phyloP scores from a whole-genome alignment of 2,113 vertebrate species.

The Sciurus niger region DNA sequence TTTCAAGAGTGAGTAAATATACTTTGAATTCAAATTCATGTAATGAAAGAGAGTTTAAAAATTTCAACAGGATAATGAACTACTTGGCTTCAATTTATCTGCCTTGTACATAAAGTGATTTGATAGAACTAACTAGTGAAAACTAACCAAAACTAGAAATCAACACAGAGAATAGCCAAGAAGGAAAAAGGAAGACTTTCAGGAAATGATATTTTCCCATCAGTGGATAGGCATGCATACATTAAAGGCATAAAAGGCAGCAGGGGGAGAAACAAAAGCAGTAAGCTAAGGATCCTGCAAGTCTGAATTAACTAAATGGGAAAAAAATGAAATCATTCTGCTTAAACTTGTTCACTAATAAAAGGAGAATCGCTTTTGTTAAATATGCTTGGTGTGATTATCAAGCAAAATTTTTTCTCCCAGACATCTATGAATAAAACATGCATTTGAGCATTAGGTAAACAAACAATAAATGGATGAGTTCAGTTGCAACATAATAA shows the following conservation, averaged over 20 bases:
- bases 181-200: slow-evolving; percentile 86
- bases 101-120: slow-evolving; percentile 79
- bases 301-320: slow-evolving; percentile 83
- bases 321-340: slow-evolving; percentile 82
- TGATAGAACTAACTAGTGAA: slow-evolving; percentile 83
- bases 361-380: slow-evolving; percentile 85
- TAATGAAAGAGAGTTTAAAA: slow-evolving; percentile 81
- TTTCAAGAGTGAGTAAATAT: slow-evolving; percentile 41
- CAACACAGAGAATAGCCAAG: slow-evolving; percentile 71
- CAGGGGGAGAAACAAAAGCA: slow-evolving; percentile 81
- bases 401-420: slow-evolving; percentile 83
- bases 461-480: slow-evolving; percentile 85
- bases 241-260: slow-evolving; percentile 88
- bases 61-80: slow-evolving; percentile 74
- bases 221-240: slow-evolving; percentile 85
- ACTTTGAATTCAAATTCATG: slow-evolving; percentile 79
- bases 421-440: slow-evolving; percentile 83
- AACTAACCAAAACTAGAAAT: slow-evolving; percentile 83
- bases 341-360: slow-evolving; percentile 81
- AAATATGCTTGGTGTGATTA: slow-evolving; percentile 82
- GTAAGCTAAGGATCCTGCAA: slow-evolving; percentile 66
- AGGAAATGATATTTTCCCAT: slow-evolving; percentile 88
- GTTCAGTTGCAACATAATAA: slow-evolving; percentile 74
- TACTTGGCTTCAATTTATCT: slow-evolving; percentile 76
- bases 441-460: slow-evolving; percentile 81